A percentile compares a stretch with the other conserved stretches of the same genome.
phyloP scores from a whole-genome alignment of 1,140 invertebrate species.

The Drosophila paulistorum region DNA sequence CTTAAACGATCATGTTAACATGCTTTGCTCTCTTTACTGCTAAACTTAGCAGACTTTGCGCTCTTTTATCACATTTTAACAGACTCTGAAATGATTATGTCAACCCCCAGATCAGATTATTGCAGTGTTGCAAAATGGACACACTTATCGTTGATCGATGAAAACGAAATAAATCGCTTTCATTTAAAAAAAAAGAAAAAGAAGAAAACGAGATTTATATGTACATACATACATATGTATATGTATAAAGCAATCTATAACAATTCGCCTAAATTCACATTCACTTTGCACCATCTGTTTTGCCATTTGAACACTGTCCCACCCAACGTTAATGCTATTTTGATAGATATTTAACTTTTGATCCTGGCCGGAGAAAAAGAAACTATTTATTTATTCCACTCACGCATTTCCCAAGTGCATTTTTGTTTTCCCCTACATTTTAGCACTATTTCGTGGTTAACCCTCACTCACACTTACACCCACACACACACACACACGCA shows the following conservation, averaged over 20 bases:
- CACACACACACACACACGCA: constrained; percentile 12
- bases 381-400: constrained; percentile 59
- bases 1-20: constrained; percentile 32
- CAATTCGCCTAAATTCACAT: background rate
- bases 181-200: background rate
- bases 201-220: background rate
- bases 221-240: too few species aligned
- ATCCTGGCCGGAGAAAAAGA: background rate
- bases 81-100: constrained; percentile 6
- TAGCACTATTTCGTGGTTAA: constrained; percentile 52
- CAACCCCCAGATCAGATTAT: background rate
- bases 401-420: constrained; percentile 57
- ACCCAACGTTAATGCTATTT: constrained; percentile 54
- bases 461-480: constrained; percentile 8
- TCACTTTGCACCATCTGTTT: background rate
- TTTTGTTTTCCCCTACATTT: constrained; percentile 42
- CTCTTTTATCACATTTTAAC: background rate
- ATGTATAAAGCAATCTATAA: background rate
- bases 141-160: constrained; percentile 3
- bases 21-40: background rate
- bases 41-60: background rate
- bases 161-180: background rate
- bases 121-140: too few species aligned
- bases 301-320: constrained; percentile 5
- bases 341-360: constrained; percentile 67